Conservation (phyloP, 2,888 invertebrate species). For the Enoplolaimus lenunculus region DNA sequence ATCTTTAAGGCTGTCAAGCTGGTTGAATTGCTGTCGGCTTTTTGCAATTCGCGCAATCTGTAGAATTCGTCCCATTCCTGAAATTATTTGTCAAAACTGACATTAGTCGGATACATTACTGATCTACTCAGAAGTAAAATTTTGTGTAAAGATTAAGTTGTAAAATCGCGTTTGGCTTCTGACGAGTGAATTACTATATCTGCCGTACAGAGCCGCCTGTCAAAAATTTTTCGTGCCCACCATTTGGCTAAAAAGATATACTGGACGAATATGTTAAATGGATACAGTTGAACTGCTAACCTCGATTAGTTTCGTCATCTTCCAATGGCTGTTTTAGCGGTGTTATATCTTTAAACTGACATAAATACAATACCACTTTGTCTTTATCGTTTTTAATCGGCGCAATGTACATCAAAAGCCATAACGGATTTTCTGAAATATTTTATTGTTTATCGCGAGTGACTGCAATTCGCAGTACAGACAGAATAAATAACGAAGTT, state of each 20-base stretch:
- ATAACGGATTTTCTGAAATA: constrained; percentile 78
- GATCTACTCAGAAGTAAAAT: too few relatives aligned
- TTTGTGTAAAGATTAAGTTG: too few relatives aligned
- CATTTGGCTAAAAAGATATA: too few relatives aligned
- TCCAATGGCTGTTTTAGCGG: constrained; percentile 98
- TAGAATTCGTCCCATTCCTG: constrained; percentile 33
- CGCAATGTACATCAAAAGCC: constrained; percentile 95
- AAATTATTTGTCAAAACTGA: neutral
- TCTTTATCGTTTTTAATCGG: constrained; percentile 99
- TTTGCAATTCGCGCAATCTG: constrained; percentile 40
- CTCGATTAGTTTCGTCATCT: constrained; percentile 62
- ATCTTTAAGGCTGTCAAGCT: constrained; percentile 37
- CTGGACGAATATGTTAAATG: too few relatives aligned
- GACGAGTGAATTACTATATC: too few relatives aligned
- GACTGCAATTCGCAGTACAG: too few relatives aligned
- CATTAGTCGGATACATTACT: neutral
- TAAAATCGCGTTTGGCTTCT: too few relatives aligned
- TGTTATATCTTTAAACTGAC: constrained; percentile 98
- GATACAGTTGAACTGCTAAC: too few relatives aligned
- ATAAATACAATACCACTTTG: constrained; percentile 89
- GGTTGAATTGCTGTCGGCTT: constrained; percentile 39
- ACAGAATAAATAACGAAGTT: too few relatives aligned
- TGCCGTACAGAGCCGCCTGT: too few relatives aligned
- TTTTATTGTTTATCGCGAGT: too few relatives aligned
- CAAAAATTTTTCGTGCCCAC: too few relatives aligned